These are phyloP conservation scores for Deroptyus accipitrinus DNA, from an alignment of 2,113 vertebrate species.

Conservation along the genomic window DNA sequence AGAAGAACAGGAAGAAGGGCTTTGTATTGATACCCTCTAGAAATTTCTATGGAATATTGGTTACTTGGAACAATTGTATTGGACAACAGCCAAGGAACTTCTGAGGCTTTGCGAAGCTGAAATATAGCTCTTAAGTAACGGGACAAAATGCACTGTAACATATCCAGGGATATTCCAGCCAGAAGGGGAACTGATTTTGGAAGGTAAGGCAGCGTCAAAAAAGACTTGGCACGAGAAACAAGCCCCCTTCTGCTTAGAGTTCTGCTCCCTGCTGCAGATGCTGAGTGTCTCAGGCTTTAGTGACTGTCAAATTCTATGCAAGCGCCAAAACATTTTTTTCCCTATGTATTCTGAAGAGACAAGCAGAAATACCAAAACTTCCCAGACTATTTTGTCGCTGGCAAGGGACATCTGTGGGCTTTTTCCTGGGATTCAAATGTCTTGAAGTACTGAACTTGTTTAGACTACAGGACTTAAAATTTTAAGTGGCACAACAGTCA, in stretches of 20 bases:
- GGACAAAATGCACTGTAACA: neutral
- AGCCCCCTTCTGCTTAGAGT: neutral
- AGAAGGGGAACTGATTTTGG: neutral
- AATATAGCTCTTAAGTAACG: neutral
- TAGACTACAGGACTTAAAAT: neutral
- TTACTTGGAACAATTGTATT: neutral
- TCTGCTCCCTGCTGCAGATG: neutral
- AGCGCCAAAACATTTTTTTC: neutral
- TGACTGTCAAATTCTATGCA: neutral
- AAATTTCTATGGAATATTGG: neutral
- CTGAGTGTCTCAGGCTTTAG: neutral
- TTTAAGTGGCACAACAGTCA: neutral
- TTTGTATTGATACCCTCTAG: neutral
- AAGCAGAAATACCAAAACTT: neutral
- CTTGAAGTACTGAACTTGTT: neutral
- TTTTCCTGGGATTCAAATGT: neutral
- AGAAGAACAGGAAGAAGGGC: neutral
- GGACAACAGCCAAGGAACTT: neutral
- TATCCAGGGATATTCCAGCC: neutral
- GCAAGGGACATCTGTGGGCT: neutral
- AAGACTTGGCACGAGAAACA: neutral
- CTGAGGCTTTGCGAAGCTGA: neutral
- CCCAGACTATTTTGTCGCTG: neutral
- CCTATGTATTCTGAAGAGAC: neutral
- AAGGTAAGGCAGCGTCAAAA: neutral